phyloP scores from a whole-genome alignment of 2,888 invertebrate species.

The Colletes collaris region DNA sequence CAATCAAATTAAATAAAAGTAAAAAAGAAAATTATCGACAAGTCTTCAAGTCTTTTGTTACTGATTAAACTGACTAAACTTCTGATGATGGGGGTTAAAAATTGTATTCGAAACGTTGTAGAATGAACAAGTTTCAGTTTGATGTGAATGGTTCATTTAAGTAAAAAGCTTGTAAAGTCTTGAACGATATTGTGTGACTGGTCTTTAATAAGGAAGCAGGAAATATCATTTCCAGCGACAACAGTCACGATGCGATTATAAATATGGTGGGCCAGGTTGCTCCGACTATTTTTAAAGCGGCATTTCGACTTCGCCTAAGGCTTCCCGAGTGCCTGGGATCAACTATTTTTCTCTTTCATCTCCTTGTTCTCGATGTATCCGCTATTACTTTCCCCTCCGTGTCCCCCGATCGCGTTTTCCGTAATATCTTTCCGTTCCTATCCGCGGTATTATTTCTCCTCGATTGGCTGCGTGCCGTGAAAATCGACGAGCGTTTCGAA shows the following conservation, averaged over 20 bases:
- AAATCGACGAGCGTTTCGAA: slow-evolving; percentile 48
- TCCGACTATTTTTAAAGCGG: slow-evolving; percentile 43
- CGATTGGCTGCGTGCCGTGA: slow-evolving; percentile 53
- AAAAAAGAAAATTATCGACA: too few species aligned
- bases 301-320: slow-evolving; percentile 23
- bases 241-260: slow-evolving; percentile 16
- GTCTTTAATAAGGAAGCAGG: slow-evolving; percentile 8
- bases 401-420: slow-evolving; percentile 1
- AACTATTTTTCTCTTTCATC: slow-evolving; percentile 33
- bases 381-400: slow-evolving; percentile 15
- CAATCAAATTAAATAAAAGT: too few species aligned
- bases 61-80: too few species aligned
- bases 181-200: too few species aligned
- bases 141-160: too few species aligned
- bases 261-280: slow-evolving; percentile 29
- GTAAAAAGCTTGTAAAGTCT: too few species aligned
- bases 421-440: slow-evolving; percentile 34
- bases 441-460: slow-evolving; percentile 32
- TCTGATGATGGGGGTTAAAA: too few species aligned
- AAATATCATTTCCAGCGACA: slow-evolving; percentile 28
- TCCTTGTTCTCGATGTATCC: slow-evolving; percentile 30
- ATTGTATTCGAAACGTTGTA: too few species aligned
- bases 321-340: slow-evolving; percentile 2
- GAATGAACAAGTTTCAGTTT: too few species aligned
- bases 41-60: too few species aligned